Conservation (phyloP, 1,140 invertebrate genomes). For the Amphibalanus amphitrite region DNA sequence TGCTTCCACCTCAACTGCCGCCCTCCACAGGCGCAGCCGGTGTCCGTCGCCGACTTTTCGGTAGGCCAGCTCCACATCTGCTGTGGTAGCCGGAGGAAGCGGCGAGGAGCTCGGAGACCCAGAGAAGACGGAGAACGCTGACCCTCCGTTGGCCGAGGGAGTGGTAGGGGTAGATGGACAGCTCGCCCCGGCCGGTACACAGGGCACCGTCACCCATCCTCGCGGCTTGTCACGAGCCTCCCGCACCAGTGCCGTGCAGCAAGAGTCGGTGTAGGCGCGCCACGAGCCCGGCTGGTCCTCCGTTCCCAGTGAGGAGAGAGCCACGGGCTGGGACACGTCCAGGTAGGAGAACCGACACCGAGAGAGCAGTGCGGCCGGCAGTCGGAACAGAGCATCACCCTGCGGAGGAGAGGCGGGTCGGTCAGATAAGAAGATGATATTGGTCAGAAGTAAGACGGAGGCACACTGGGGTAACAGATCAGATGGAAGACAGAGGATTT, state of each 20-base stretch:
- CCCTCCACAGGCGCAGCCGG: constrained; percentile 71
- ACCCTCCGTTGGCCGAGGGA: no score
- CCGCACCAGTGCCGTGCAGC: constrained; percentile 66
- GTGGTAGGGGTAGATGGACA: no score
- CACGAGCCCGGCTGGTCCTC: not conserved
- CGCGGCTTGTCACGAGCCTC: constrained; percentile 61
- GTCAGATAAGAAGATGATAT: no score
- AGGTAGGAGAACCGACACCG: constrained; percentile 78
- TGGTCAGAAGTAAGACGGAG: no score
- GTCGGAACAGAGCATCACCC: constrained; percentile 25
- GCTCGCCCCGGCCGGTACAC: constrained; percentile 19
- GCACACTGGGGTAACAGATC: no score
- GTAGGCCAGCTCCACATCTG: constrained; percentile 66
- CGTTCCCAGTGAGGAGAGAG: constrained; percentile 41
- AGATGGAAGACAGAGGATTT: no score
- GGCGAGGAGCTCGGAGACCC: no score
- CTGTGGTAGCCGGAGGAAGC: no score
- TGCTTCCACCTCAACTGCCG: constrained; percentile 75
- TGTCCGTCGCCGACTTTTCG: constrained; percentile 82
- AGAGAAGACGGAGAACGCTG: no score
- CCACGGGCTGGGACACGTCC: constrained; percentile 58
- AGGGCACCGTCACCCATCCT: constrained; percentile 56
- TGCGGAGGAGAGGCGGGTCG: no score
- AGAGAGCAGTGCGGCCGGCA: constrained; percentile 60
- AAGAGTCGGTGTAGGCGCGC: constrained; percentile 52